Conservation (phyloP, 92 coral and sea anemone species). For the Epizoanthus fatuus region DNA sequence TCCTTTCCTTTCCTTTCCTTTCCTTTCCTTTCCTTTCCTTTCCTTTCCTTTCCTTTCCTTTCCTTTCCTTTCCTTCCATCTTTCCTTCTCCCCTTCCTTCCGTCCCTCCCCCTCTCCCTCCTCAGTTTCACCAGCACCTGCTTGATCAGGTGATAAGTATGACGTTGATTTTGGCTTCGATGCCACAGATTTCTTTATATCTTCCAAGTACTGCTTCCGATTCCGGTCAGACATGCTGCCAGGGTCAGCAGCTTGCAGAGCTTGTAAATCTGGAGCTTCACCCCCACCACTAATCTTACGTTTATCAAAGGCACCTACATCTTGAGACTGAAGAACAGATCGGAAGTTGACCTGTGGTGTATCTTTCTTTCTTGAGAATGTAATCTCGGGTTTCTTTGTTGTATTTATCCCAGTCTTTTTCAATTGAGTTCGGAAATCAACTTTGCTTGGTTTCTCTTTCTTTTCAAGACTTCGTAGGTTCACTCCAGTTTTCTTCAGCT, state of each 20-base stretch:
- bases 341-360: conserved; percentile 57
- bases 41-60: no score
- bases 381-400: background rate
- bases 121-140: conserved; percentile 25
- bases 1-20: no score
- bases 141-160: conserved; percentile 41
- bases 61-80: no score
- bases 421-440: conserved; percentile 75
- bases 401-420: conserved; percentile 61
- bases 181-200: conserved; percentile 40
- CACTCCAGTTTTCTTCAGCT: conserved; percentile 65
- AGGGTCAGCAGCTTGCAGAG: conserved; percentile 1
- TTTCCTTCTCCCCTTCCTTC: conserved; percentile 22
- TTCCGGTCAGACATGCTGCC: background rate
- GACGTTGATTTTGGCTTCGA: conserved; percentile 27
- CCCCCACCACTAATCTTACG: background rate
- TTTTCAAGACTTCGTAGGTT: conserved; percentile 53
- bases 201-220: conserved; percentile 48
- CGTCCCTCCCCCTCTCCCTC: conserved; percentile 28
- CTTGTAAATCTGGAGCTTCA: background rate
- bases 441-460: conserved; percentile 29
- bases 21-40: no score
- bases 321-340: conserved; percentile 17
- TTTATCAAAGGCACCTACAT: background rate
- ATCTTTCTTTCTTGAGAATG: conserved; percentile 38